These are phyloP conservation scores for Abscondita cerata DNA, from an alignment of 2,888 invertebrate species.

Conservation along the genomic window DNA sequence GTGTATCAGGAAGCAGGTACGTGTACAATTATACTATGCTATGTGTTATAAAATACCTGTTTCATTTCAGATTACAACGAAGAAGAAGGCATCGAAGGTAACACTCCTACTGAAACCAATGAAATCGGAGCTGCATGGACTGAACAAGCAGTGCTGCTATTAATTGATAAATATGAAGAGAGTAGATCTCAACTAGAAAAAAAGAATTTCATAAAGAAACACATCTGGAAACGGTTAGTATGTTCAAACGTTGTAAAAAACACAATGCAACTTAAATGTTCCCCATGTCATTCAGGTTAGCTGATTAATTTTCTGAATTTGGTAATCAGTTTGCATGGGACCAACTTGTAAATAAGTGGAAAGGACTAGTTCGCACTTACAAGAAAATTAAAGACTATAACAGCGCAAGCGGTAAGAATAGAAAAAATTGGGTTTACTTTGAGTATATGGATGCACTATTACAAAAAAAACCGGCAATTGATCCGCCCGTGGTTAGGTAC, in stretches of 20 bases:
- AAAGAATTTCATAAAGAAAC: not conserved
- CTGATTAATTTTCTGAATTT: not conserved
- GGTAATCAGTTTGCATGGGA: slow-evolving; percentile 1
- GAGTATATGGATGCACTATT: too few relatives aligned
- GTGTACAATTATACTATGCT: too few relatives aligned
- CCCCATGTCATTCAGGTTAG: not conserved
- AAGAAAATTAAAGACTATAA: not conserved
- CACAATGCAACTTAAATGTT: not conserved
- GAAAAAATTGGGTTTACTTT: too few relatives aligned
- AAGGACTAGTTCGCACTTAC: not conserved
- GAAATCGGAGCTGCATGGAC: not conserved
- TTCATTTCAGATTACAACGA: too few relatives aligned
- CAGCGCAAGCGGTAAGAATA: not conserved
- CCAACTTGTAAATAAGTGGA: slow-evolving; percentile 5
- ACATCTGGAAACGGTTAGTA: not conserved
- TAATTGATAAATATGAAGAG: not conserved
- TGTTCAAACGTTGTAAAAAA: not conserved
- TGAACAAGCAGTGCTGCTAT: not conserved
- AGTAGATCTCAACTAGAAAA: not conserved
- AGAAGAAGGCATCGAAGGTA: too few relatives aligned
- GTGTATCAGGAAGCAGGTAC: too few relatives aligned
- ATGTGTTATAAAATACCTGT: too few relatives aligned
- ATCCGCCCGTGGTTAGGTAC: too few relatives aligned
- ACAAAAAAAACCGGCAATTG: too few relatives aligned
- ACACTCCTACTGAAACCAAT: too few relatives aligned